Evolutionary conservation across 2,888 invertebrate species (phyloP).

Genomic region (Abscondita cerata): DNA sequence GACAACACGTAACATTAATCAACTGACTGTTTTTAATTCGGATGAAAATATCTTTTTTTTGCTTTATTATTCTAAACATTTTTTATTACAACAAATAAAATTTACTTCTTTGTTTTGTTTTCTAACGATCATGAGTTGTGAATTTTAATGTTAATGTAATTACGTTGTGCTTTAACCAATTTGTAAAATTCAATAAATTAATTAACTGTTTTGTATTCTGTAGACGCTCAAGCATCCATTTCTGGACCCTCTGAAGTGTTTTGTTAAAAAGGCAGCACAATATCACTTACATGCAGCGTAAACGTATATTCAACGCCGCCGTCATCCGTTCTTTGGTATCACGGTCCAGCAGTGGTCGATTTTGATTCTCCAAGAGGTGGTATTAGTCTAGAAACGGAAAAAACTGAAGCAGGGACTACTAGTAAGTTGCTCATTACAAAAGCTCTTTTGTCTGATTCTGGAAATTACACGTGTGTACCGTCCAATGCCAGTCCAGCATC

Average conservation of each 20-base stretch:
- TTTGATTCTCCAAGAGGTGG: constrained; percentile 85
- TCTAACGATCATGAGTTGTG: too few species aligned
- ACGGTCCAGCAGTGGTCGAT: constrained; percentile 81
- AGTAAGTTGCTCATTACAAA: constrained; percentile 83
- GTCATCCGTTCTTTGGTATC: constrained; percentile 85
- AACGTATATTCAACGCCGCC: constrained; percentile 84
- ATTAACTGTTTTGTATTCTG: too few species aligned
- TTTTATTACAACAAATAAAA: too few species aligned
- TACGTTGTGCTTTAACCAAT: too few species aligned
- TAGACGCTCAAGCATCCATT: constrained; percentile 88
- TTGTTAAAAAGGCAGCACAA: constrained; percentile 90
- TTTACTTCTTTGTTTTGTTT: too few species aligned
- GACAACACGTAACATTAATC: too few species aligned
- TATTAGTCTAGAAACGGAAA: constrained; percentile 86
- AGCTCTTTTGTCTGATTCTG: constrained; percentile 83
- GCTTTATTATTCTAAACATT: too few species aligned
- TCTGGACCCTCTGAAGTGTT: constrained; percentile 86
- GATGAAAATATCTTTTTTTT: too few species aligned
- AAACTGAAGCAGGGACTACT: constrained; percentile 82
- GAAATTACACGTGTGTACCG: constrained; percentile 91
- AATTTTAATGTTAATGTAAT: too few species aligned
- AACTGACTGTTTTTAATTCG: too few species aligned
- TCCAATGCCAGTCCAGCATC: constrained; percentile 83
- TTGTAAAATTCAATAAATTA: too few species aligned
- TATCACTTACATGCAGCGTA: constrained; percentile 86